Conservation (phyloP, 2,888 invertebrate species). For the Pteria penguin region DNA sequence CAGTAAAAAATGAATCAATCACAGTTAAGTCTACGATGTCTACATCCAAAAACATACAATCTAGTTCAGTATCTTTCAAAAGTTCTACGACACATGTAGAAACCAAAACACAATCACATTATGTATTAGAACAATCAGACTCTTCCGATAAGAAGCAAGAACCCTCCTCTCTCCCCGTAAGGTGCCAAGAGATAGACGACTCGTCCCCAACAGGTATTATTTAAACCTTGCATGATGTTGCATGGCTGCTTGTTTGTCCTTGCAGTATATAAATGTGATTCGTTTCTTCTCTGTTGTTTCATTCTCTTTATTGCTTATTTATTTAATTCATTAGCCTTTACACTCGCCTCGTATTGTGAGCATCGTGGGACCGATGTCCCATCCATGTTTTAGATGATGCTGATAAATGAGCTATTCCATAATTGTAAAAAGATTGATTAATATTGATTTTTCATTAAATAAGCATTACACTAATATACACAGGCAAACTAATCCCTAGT, state of each 20-base stretch:
- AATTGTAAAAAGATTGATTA: too few species aligned
- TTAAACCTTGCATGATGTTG: constrained; percentile 16
- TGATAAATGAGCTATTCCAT: too few species aligned
- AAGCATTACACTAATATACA: too few species aligned
- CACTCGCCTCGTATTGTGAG: too few species aligned
- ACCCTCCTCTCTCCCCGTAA: constrained; percentile 8
- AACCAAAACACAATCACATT: background rate
- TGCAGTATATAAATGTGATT: background rate
- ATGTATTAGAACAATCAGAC: too few species aligned
- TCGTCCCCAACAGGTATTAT: constrained; percentile 8
- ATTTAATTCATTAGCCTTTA: too few species aligned
- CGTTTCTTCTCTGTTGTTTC: background rate
- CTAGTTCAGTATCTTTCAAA: constrained; percentile 1
- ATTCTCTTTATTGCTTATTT: background rate
- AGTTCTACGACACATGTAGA: background rate
- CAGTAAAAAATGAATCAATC: constrained; percentile 3
- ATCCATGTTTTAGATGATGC: too few species aligned
- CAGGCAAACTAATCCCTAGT: too few species aligned
- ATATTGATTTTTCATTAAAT: too few species aligned
- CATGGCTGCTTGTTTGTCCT: too few species aligned
- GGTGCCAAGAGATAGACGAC: background rate
- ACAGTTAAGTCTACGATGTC: constrained; percentile 23
- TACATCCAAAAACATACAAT: background rate
- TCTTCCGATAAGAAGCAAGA: background rate
- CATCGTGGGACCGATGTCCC: too few species aligned